Evolutionary conservation across 2,113 vertebrate species (phyloP).

Genomic region (Eolophus roseicapilla): DNA sequence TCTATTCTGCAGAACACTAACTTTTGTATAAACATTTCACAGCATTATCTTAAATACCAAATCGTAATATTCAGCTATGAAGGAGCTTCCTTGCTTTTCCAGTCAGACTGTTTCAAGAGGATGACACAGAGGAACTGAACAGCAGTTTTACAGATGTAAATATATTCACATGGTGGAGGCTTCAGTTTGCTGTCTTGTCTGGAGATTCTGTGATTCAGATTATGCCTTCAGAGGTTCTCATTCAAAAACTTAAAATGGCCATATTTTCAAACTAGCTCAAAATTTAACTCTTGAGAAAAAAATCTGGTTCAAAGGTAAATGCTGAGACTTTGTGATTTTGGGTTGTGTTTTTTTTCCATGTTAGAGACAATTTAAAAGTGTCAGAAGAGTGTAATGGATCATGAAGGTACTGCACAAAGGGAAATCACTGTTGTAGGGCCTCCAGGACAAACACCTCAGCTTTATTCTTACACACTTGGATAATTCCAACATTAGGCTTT

Average conservation of each 20-base stretch:
- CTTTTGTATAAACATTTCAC: neutral
- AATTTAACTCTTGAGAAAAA: neutral
- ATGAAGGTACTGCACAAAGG: neutral
- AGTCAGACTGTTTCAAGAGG: neutral
- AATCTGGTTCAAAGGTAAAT: neutral
- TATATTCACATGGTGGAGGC: neutral
- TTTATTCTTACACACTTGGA: neutral
- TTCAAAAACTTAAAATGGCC: neutral
- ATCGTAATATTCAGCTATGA: neutral
- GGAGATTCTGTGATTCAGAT: neutral
- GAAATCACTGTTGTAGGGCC: neutral
- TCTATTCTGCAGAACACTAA: neutral
- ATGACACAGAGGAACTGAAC: neutral
- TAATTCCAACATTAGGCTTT: neutral
- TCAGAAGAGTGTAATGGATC: neutral
- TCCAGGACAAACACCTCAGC: neutral
- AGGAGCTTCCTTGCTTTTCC: neutral
- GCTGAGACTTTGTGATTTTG: neutral
- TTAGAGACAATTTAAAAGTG: neutral
- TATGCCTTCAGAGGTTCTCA: neutral
- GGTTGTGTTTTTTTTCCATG: neutral
- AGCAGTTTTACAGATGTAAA: neutral
- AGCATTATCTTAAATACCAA: neutral
- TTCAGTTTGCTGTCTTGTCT: neutral
- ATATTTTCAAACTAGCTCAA: neutral